A percentile compares a stretch with the other conserved stretches of the same genome.
These are phyloP conservation scores for Aphis craccivora DNA, from an alignment of 1,140 invertebrate genomes.

Conservation along the genomic window DNA sequence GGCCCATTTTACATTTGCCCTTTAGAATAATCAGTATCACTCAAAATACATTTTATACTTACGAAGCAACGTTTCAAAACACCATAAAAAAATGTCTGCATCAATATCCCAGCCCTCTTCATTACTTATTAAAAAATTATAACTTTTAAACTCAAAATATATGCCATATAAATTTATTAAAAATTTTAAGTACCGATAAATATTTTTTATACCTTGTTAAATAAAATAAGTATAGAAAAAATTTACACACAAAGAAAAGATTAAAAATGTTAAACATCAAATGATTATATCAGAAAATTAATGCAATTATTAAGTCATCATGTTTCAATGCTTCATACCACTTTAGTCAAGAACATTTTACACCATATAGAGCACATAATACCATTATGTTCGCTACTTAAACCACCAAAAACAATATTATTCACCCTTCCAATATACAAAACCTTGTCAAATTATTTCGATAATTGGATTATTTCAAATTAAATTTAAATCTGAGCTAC, in stretches of 20 bases:
- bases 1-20: no score
- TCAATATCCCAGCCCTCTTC: no score
- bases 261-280: not conserved
- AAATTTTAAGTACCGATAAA: no score
- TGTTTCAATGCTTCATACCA: not conserved
- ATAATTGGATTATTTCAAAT: not conserved
- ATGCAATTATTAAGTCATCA: not conserved
- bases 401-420: conserved; percentile 5
- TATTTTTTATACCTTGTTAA: no score
- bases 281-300: not conserved
- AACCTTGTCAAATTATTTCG: not conserved
- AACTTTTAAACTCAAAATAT: no score
- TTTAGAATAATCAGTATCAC: no score
- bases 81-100: no score
- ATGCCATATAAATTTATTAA: no score
- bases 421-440: not conserved
- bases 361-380: not conserved
- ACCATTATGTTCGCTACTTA: not conserved
- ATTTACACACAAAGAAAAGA: not conserved
- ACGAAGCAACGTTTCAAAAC: no score
- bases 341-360: not conserved
- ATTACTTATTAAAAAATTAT: no score
- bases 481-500: not conserved
- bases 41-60: no score
- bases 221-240: no score